These are phyloP conservation scores for Chlorospingus semifuscus DNA, from an alignment of 2,797 vertebrate genomes.

Conservation along the genomic window DNA sequence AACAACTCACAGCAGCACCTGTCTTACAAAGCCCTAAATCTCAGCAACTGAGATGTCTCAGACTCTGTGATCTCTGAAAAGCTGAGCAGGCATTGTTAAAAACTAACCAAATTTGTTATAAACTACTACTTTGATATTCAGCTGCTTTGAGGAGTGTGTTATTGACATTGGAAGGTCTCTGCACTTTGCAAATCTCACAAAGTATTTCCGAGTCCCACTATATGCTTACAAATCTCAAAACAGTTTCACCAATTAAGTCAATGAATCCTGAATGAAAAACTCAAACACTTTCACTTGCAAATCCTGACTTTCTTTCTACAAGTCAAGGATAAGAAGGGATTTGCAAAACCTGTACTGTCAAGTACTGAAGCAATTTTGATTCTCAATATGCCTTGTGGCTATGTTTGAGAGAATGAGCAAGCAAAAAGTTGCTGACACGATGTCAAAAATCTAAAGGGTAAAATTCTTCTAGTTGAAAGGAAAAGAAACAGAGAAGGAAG, in stretches of 20 bases:
- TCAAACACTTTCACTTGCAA: constrained; percentile 40
- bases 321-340: constrained; percentile 42
- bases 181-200: constrained; percentile 1
- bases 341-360: neutral
- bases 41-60: neutral
- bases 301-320: constrained; percentile 19
- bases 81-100: neutral
- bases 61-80: neutral
- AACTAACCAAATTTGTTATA: neutral
- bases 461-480: neutral
- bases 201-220: neutral
- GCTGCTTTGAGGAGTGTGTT: neutral
- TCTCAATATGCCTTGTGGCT: neutral
- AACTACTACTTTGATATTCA: neutral
- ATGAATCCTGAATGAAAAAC: neutral
- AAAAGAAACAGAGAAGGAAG: neutral
- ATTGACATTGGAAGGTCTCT: neutral
- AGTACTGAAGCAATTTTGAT: constrained; percentile 9
- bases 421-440: neutral
- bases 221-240: constrained; percentile 19
- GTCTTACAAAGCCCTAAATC: neutral
- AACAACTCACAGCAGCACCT: neutral
- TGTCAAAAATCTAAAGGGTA: neutral
- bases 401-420: neutral
- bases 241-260: constrained; percentile 31